Base-by-base conservation (phyloP, 2,888 invertebrate genomes). In the Adelphocoris suturalis region DNA sequence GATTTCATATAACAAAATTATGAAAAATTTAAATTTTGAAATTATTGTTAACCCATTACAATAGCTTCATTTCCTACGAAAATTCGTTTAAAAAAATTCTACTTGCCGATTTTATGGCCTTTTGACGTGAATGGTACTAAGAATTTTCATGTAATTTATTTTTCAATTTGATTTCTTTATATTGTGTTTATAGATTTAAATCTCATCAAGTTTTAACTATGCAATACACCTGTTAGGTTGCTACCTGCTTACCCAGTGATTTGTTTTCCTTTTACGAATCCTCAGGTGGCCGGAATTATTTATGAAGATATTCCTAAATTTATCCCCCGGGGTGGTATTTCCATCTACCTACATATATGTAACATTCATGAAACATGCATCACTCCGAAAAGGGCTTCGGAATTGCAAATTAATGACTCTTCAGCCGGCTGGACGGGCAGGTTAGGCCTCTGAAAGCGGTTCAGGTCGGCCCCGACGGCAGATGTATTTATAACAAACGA, bases 361-460 rank as follows among this genome's bases (percentile, higher is more conserved):
- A 52, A 52, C 52, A 68, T 68, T 68, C 68, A 68, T 68, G 68
- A 68, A 68, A 68, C 68, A 68, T 68, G 68, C 68, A 68, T 23
- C 68, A 23, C 68, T 27, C 19, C 23, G 68, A 68, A 68, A 23
- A 19, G 68, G 23, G 19, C 27, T 68, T 68, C 23, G 27, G 68
- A 68, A 68, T 68, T 68, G 68, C 68, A 68, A 68, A 68, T 68
- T 68, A 68, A 68, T 68, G 19, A 68, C 68, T 68, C 23, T 68
- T 68, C 68, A 68, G 23, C 19, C 68, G 23, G 23, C 23, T 27
- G 23, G 68, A 68, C 68, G 23, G 68, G 3, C n/a, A 68, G 23
- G 68, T 61, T 7, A 68, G 23, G 68, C 23, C 68, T n/a, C 68
- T 23, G 11, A 68, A 68, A 68, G 68, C 68, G 23, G 68, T 68